Base-by-base conservation (phyloP, 1,140 invertebrate genomes). In the Scaptodrosophila lebanonensis region DNA sequence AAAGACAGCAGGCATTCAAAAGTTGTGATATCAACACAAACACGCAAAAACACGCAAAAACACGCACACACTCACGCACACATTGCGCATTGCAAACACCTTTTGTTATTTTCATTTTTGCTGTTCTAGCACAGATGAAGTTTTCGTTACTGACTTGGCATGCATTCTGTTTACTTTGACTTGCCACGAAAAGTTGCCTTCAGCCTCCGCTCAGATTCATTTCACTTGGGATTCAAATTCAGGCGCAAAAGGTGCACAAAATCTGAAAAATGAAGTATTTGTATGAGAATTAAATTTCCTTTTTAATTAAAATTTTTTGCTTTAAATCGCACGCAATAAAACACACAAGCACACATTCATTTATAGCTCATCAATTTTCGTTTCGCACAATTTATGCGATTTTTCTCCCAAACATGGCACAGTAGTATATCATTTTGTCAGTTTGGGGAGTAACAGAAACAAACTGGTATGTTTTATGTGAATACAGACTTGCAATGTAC, bases 271-370 rank as follows among this genome's bases (percentile, higher is more conserved):
- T 40, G 44, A 15, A 39, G 57, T 63, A 62, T 52, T 70, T 66
- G 66, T 70, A 48, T 36, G 27, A 51, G 51, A 39, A 69, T 68
- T 67, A 63, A 63, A 58, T 51, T 75, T 52, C 40, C 67, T 32
- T 48, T 72, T 77, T 79, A 77, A 77, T 79, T 77, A 73, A 79
- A 68, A 59, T 63, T 63, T 33, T 42, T 58, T 59, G 58, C 43
- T 44, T 49, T 38, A 32, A 49, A 53, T 25, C 22, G 6, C 18
- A 8, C 12, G 20, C 18, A 43, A 27, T n/a, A 13, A 18, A 43
- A 22, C 16, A 12, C 22, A 13, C 25, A 12, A 50, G 13, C 35
- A 20, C 2, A 15, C 35, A n/a, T n/a, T n/a, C n/a, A n/a, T n/a
- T n/a, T n/a, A n/a, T n/a, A n/a, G n/a, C n/a, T n/a, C n/a, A n/a